Conservation (phyloP, 2,888 invertebrate species). For the Eupithecia insigniata region DNA sequence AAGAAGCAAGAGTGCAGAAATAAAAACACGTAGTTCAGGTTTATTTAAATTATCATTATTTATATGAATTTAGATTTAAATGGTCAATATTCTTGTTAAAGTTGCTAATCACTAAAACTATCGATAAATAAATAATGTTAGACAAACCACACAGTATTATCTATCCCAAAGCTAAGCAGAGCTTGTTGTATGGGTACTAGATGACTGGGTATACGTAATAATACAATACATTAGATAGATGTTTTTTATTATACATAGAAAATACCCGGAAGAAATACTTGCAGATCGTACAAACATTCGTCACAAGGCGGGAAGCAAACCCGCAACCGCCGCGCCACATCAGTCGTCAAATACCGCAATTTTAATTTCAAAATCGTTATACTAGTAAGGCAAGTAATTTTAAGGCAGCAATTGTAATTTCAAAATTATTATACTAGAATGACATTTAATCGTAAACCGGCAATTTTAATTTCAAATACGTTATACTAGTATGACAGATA, state of each 20-base stretch:
- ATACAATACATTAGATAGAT: too few relatives aligned
- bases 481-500: slow-evolving; percentile 1
- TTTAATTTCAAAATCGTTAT: slow-evolving; percentile 35
- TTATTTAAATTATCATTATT: neutral
- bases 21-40: neutral
- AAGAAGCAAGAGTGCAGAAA: neutral
- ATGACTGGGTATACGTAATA: too few relatives aligned
- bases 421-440: slow-evolving; percentile 2
- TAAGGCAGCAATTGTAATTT: too few relatives aligned
- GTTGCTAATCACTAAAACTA: slow-evolving; percentile 20
- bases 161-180: too few relatives aligned
- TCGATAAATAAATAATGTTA: too few relatives aligned
- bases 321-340: too few relatives aligned
- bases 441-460: slow-evolving; percentile 15
- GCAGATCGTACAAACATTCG: too few relatives aligned
- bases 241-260: too few relatives aligned
- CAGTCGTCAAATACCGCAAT: slow-evolving; percentile 39
- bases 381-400: neutral
- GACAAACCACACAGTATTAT: too few relatives aligned
- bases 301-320: too few relatives aligned
- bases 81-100: neutral
- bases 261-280: too few relatives aligned
- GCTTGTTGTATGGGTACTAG: too few relatives aligned
- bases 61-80: neutral
- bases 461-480: slow-evolving; percentile 18